These are phyloP conservation scores for Antennarius striatus DNA, from an alignment of 2,113 vertebrate genomes.

Conservation along the genomic window DNA sequence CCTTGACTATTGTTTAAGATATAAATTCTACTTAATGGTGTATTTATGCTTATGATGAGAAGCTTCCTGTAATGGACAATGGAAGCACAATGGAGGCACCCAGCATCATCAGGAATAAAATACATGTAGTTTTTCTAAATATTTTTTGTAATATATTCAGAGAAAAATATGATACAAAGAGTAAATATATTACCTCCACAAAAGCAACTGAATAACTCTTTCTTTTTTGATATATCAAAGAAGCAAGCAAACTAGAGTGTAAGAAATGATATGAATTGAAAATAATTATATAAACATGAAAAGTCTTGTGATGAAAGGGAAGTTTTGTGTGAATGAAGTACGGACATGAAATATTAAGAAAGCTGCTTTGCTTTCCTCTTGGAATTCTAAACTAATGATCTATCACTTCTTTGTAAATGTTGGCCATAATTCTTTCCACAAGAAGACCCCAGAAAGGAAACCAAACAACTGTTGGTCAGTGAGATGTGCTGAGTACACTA, in stretches of 20 bases:
- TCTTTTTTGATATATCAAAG: background rate
- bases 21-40: too few species aligned
- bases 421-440: slow-evolving; percentile 39
- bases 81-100: too few species aligned
- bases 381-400: slow-evolving; percentile 46
- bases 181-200: background rate
- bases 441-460: slow-evolving; percentile 29
- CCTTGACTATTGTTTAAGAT: too few species aligned
- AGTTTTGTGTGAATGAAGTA: background rate
- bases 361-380: slow-evolving; percentile 36
- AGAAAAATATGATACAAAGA: background rate
- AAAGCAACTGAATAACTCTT: background rate
- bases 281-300: background rate
- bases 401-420: slow-evolving; percentile 46
- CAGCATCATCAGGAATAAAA: too few species aligned
- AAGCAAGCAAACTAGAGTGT: background rate
- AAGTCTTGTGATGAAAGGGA: background rate
- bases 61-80: too few species aligned
- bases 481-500: slow-evolving; percentile 54
- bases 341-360: slow-evolving; percentile 33
- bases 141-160: background rate
- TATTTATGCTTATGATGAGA: too few species aligned
- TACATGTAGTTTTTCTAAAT: too few species aligned
- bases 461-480: slow-evolving; percentile 50
- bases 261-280: background rate